Evolutionary conservation across 2,888 invertebrate genomes (phyloP), one percentile per base, ranked within the genome.

Genomic region (Sphecodes monilicornis): DNA sequence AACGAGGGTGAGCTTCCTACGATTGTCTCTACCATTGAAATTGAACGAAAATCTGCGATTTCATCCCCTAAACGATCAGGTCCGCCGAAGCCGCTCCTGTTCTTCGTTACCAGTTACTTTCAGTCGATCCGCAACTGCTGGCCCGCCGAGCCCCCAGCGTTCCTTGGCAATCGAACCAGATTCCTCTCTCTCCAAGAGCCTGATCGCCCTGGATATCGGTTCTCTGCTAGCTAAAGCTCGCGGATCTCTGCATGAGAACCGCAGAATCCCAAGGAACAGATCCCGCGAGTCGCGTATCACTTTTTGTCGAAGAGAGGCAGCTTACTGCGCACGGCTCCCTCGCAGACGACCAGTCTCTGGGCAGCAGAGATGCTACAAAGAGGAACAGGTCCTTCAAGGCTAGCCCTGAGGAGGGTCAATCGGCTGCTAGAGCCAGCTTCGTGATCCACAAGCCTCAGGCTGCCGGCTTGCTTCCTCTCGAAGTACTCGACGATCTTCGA

Each of bases 401-500:
- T 94, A n/a, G 94, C 94, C 36, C 93, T 90, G 41, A 95, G 82
- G 77, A 95, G 85, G 13, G 93, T 92, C 68, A 94, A 92, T 76
- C 94, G 90, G 75, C 91, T 90, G 72, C 91, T 94, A 1, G 93
- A 93, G 50, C 90, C 89, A 32, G 90, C 91, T 50, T 93, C 93
- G 74, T 92, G 92, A 72, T 93, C 92, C 46, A 92, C 91, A 54
- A 92, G 86, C 78, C 94, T 91, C 71, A 88, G 93, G 91, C 90
- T 95, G 88, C 93, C 95, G 89, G 88, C 90, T 88, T 93, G 93
- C 93, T 98, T 97, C 72, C 97, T 95, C 95, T 98, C 98, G 95
- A 98, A 98, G 94, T 98, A 98, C 92, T 98, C 98, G 43, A 98
- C 98, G 90, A 98, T 98, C 93, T 97, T 97, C 73, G 97, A 97